A percentile compares a stretch with the other conserved stretches of the same genome.
phyloP scores from a whole-genome alignment of 2,113 vertebrate genomes.

The Butorides virescens region DNA sequence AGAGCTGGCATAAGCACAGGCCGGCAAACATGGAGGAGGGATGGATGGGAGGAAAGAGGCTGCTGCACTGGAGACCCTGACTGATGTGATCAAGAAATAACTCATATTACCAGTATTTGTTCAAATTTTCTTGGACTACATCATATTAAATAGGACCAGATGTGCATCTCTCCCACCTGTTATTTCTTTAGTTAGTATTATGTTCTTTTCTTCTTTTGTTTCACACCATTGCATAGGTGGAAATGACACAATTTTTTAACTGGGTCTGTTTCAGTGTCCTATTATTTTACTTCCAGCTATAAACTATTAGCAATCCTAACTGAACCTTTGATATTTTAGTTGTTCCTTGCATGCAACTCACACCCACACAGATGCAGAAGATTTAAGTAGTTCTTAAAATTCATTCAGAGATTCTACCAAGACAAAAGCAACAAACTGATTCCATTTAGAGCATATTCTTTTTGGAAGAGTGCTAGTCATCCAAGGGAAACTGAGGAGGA shows the following conservation, averaged over 20 bases:
- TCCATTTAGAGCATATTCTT: background rate
- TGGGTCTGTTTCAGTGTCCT: background rate
- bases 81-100: background rate
- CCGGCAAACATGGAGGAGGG: background rate
- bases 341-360: background rate
- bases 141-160: background rate
- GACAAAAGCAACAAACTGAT: background rate
- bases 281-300: background rate
- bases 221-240: background rate
- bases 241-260: background rate
- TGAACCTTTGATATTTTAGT: background rate
- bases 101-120: background rate
- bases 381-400: background rate
- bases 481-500: background rate
- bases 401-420: background rate
- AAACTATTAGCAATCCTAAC: background rate
- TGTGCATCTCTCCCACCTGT: background rate
- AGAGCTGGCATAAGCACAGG: background rate
- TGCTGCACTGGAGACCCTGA: background rate
- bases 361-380: background rate
- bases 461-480: background rate
- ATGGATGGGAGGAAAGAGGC: background rate
- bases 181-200: background rate
- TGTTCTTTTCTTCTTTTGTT: background rate
- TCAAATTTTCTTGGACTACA: background rate